These are phyloP conservation scores for Myathropa florea DNA, from an alignment of 2,888 invertebrate species.

Conservation along the genomic window DNA sequence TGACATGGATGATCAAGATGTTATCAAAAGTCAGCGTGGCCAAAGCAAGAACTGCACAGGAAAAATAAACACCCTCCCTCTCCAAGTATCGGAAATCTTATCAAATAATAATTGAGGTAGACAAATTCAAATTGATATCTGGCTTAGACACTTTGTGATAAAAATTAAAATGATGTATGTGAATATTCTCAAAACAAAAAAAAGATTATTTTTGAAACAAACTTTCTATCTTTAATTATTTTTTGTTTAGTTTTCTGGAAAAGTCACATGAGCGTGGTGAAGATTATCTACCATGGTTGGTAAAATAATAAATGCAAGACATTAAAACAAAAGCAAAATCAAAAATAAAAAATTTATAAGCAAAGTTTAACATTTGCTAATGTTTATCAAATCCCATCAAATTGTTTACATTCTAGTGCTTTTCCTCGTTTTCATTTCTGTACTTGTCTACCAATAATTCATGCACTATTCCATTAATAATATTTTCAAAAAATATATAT, in stretches of 20 bases:
- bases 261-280: conserved; percentile 85
- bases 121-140: background rate
- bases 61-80: background rate
- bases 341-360: conserved; percentile 4
- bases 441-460: conserved; percentile 51
- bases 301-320: conserved; percentile 79
- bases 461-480: conserved; percentile 30
- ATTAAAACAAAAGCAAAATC: conserved; percentile 70
- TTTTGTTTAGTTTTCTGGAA: conserved; percentile 88
- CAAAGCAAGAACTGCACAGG: background rate
- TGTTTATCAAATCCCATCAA: conserved; percentile 56
- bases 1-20: too few species aligned
- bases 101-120: background rate
- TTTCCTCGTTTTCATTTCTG: conserved; percentile 59
- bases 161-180: conserved; percentile 1
- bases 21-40: too few species aligned
- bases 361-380: conserved; percentile 50
- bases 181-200: conserved; percentile 6
- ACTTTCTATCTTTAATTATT: conserved; percentile 78
- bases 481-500: background rate
- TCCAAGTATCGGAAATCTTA: conserved; percentile 37
- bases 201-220: conserved; percentile 49
- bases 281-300: conserved; percentile 91
- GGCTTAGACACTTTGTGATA: background rate
- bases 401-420: conserved; percentile 51